Conservation (phyloP, 2,888 invertebrate genomes). For the Pherbina coryleti region DNA sequence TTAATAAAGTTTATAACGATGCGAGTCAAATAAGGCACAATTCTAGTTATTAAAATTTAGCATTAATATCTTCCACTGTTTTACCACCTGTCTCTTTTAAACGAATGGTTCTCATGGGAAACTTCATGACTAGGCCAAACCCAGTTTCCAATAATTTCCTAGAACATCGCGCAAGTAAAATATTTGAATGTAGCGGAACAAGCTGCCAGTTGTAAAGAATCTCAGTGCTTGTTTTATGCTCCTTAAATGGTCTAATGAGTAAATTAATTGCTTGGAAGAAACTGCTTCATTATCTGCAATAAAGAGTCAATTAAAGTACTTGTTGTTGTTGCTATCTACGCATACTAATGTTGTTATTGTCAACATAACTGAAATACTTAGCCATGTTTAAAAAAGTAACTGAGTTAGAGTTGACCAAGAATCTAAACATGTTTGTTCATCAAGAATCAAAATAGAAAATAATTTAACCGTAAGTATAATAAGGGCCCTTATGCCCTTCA, state of each 20-base stretch:
- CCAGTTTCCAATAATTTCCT: not conserved
- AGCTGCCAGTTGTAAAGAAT: constrained; percentile 9
- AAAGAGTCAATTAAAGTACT: constrained; percentile 32
- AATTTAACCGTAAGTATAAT: not conserved
- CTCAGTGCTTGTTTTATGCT: constrained; percentile 10
- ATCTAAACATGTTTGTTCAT: not conserved
- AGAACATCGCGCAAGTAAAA: not conserved
- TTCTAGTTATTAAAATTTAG: too few relatives aligned
- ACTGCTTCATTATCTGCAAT: constrained; percentile 15
- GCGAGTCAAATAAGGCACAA: not conserved
- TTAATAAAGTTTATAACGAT: not conserved
- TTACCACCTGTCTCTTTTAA: too few relatives aligned
- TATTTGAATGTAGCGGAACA: constrained; percentile 22
- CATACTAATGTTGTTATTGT: not conserved
- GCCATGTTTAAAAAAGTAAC: not conserved
- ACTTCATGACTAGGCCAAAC: constrained; percentile 14
- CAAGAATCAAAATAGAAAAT: not conserved
- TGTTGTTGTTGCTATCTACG: not conserved
- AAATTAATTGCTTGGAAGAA: constrained; percentile 29
- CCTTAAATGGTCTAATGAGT: constrained; percentile 33
- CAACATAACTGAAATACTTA: not conserved
- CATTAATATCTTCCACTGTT: too few relatives aligned
- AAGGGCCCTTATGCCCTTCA: not conserved
- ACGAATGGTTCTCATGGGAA: constrained; percentile 13
- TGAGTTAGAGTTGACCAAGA: not conserved